phyloP scores from a whole-genome alignment of 2,113 vertebrate genomes.

The Passer domesticus region DNA sequence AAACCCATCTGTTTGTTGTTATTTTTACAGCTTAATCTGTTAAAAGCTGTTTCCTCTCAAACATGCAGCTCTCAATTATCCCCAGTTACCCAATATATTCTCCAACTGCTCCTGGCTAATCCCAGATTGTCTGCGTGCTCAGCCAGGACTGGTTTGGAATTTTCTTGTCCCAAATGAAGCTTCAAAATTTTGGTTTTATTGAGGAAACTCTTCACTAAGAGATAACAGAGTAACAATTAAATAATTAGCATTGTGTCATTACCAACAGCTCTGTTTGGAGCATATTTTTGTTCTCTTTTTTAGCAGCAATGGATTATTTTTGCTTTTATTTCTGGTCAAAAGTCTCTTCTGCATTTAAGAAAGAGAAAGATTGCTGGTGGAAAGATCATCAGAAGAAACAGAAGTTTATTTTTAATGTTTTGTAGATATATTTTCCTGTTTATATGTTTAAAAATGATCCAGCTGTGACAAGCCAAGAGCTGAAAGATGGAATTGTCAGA shows the following conservation, averaged over 20 bases:
- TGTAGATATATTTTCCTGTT: background rate
- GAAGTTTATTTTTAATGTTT: background rate
- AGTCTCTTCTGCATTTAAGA: background rate
- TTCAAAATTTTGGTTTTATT: background rate
- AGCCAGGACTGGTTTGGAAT: slow-evolving; percentile 9
- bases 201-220: slow-evolving; percentile 37
- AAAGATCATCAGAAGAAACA: background rate
- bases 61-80: slow-evolving; percentile 70
- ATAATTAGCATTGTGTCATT: background rate
- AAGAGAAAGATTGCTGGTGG: background rate
- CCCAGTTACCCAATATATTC: slow-evolving; percentile 62
- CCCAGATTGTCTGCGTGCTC: slow-evolving; percentile 50
- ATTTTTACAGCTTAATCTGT: slow-evolving; percentile 50
- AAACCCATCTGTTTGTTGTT: slow-evolving; percentile 50
- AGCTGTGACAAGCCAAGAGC: background rate
- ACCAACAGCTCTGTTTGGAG: background rate
- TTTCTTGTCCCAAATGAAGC: slow-evolving; percentile 28
- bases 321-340: slow-evolving; percentile 39
- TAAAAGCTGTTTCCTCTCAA: slow-evolving; percentile 60
- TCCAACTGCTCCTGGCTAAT: slow-evolving; percentile 65
- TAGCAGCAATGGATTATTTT: background rate
- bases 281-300: slow-evolving; percentile 26
- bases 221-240: background rate
- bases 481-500: background rate
- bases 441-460: background rate